phyloP scores from a whole-genome alignment of 2,113 vertebrate genomes.

The Parotia lawesii region DNA sequence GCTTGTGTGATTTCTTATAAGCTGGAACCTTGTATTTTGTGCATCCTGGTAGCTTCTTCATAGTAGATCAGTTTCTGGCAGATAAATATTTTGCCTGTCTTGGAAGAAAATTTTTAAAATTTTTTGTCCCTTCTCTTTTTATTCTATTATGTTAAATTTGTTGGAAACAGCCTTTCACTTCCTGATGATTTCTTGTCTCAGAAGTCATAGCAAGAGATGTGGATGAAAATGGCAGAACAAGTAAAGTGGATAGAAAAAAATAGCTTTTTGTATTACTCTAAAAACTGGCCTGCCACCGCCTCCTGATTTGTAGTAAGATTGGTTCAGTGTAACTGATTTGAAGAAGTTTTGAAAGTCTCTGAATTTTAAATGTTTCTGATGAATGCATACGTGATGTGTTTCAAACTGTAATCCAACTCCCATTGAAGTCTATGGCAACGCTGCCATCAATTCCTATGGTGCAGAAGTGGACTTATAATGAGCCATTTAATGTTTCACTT shows the following conservation, averaged over 20 bases:
- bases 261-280: neutral
- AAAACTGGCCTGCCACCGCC: neutral
- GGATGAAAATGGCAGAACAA: neutral
- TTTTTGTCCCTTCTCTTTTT: neutral
- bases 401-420: neutral
- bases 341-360: neutral
- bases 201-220: neutral
- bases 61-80: neutral
- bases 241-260: neutral
- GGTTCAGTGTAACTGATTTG: neutral
- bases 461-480: constrained; percentile 33
- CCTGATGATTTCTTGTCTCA: neutral
- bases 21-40: neutral
- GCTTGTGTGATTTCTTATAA: neutral
- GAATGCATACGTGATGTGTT: neutral
- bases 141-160: neutral
- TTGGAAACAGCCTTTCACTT: neutral
- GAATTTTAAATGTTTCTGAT: neutral
- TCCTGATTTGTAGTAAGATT: neutral
- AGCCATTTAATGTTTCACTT: constrained; percentile 50
- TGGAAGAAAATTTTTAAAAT: neutral
- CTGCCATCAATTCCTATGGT: neutral
- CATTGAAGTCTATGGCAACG: neutral
- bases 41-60: neutral
- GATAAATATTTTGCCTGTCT: neutral